Base-by-base conservation (phyloP, 1,140 invertebrate species). In the Chelonus insularis region DNA sequence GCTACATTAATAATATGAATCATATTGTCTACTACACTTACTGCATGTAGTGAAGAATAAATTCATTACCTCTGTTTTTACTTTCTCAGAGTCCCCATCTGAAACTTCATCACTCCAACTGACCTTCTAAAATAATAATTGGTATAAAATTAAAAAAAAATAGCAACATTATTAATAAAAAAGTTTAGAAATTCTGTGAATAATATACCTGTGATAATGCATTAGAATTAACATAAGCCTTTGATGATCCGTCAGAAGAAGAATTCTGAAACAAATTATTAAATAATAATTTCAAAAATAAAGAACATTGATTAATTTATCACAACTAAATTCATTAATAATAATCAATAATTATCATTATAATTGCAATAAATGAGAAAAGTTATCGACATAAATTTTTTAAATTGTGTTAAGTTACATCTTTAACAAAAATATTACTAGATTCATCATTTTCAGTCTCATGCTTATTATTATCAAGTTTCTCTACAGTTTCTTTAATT, bases 401-500 rank as follows among this genome's bases (percentile, higher is more conserved):
- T n/a, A n/a, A n/a, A n/a, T n/a, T n/a, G n/a, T n/a, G n/a, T n/a
- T n/a, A n/a, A n/a, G n/a, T n/a, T n/a, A 20, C 43, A 45, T 21
- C 14, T 6, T 21, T 45, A 8, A 45, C 43, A 45, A 45, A 2
- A 18, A 16, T 45, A 45, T 20, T 18, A 18, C 20, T 45, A 45
- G 43, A 45, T 7, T 8, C 14, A 18, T 45, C 16, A 45, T 45
- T 45, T 20, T 45, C 20, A 21, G 14, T 20, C 9, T 21, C 9
- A 2, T 45, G 11, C 11, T 21, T 21, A 2, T 6, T 45, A 18
- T 18, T 45, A 3, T 16, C 5, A 9, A 67, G 62, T 52, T 54
- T 71, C 61, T 57, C 57, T 20, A n/a, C 37, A 9, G 55, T 41
- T 5, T 66, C 45, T 32, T 69, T 29, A n/a, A 73, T 68, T 25